Evolutionary conservation across 2,888 invertebrate species (phyloP).

Genomic region (Macropis europaea): DNA sequence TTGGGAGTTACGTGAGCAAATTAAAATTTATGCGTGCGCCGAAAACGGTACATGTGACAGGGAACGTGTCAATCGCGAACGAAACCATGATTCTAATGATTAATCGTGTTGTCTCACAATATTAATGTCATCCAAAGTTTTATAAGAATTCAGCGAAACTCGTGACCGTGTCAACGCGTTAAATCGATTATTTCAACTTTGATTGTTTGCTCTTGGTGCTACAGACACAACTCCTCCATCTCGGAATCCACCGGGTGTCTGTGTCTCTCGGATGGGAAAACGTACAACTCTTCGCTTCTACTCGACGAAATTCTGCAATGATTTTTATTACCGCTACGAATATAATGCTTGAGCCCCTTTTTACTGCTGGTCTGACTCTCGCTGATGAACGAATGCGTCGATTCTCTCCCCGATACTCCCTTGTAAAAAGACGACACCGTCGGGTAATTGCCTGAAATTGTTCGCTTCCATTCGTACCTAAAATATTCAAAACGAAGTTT

Average conservation of each 20-base stretch:
- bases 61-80: too few relatives aligned
- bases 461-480: conserved; percentile 70
- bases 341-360: conserved; percentile 41
- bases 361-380: conserved; percentile 44
- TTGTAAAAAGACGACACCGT: conserved; percentile 67
- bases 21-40: too few relatives aligned
- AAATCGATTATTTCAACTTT: too few relatives aligned
- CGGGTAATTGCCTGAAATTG: conserved; percentile 60
- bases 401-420: conserved; percentile 64
- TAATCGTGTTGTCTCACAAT: too few relatives aligned
- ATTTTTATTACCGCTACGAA: conserved; percentile 53
- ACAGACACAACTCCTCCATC: conserved; percentile 65
- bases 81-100: too few relatives aligned
- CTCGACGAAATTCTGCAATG: conserved; percentile 42
- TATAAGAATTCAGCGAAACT: too few relatives aligned
- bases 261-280: conserved; percentile 63
- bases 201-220: too few relatives aligned
- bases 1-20: too few relatives aligned
- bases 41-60: too few relatives aligned
- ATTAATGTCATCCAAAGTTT: too few relatives aligned
- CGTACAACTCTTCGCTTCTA: conserved; percentile 60
- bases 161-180: too few relatives aligned
- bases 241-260: conserved; percentile 52
- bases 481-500: neutral
- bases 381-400: conserved; percentile 54